Conservation (phyloP, 2,113 vertebrate species). For the Stomatorhinus ivindoensis region DNA sequence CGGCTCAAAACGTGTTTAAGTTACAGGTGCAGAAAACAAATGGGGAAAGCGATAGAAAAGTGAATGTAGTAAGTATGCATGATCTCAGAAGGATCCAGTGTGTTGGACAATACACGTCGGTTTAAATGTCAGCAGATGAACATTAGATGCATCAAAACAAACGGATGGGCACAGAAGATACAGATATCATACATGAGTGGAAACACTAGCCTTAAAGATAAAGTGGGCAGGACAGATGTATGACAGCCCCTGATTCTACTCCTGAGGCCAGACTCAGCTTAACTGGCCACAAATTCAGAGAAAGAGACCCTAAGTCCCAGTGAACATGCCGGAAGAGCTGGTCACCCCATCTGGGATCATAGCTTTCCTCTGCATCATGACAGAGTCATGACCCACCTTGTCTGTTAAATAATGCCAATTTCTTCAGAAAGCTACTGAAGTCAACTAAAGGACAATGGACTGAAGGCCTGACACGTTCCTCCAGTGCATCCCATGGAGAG, state of each 20-base stretch:
- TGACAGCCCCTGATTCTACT: background rate
- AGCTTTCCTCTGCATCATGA: background rate
- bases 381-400: background rate
- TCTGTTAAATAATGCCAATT: background rate
- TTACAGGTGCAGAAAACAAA: slow-evolving; percentile 53
- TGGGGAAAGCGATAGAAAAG: slow-evolving; percentile 23
- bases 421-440: background rate
- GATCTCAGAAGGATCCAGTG: slow-evolving; percentile 44
- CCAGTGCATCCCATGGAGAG: background rate
- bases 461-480: background rate
- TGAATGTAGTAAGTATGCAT: slow-evolving; percentile 41
- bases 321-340: background rate
- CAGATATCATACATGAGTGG: background rate
- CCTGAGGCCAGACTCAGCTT: background rate
- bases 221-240: slow-evolving; percentile 35
- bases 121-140: slow-evolving; percentile 60
- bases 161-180: background rate
- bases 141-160: slow-evolving; percentile 36
- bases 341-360: background rate
- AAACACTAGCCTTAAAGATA: background rate
- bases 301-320: background rate
- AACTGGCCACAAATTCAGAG: background rate
- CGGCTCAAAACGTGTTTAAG: slow-evolving; percentile 56
- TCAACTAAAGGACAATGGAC: background rate
- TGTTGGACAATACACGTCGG: slow-evolving; percentile 48